Evolutionary conservation across 1,140 invertebrate species (phyloP), one percentile per base, ranked within the genome.

Genomic region (Hycleus phaleratus): DNA sequence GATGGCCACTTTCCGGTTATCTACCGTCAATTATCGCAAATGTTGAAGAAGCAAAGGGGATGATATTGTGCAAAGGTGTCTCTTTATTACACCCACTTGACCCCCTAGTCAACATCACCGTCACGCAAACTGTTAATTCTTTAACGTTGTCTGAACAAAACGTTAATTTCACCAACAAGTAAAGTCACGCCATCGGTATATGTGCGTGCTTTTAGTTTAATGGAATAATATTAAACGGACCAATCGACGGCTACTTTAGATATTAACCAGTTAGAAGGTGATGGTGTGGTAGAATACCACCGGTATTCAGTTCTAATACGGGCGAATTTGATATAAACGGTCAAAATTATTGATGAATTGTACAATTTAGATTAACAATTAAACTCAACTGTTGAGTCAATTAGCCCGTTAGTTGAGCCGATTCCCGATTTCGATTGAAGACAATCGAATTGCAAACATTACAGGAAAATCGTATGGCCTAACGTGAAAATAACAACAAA

Each of bases 141-240:
- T 61, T 32, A 7, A 44, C 53, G 54, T 60, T 62, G 58, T 60
- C 58, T 11, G 32, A 51, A 64, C 62, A 64, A 62, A 66, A 60
- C 62, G 65, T 59, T 66, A 66, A 66, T 66, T 64, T 64, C 49
- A 50, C 46, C 46, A 32, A 32, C 32, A 32, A 32, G 32, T 56
- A 62, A 56, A 56, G 57, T 59, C 57, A 61, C 60, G 60, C 60
- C 55, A 66, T 62, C 62, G 62, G 59, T 32, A 26, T 18, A 18
- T 1, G 32, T 32, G 47, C 26, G 54, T 60, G 58, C 58, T 61
- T 64, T 59, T 59, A 59, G 59, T 55, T 57, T 66, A 66, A 64
- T 64, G 64, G 56, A 63, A 64, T 66, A 59, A 66, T 59, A 64
- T 64, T 63, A 66, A 64, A 62, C 56, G 46, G 42, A 49, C 59